Conservation (phyloP, 2,797 vertebrate species). For the Sebastes elongatus region DNA sequence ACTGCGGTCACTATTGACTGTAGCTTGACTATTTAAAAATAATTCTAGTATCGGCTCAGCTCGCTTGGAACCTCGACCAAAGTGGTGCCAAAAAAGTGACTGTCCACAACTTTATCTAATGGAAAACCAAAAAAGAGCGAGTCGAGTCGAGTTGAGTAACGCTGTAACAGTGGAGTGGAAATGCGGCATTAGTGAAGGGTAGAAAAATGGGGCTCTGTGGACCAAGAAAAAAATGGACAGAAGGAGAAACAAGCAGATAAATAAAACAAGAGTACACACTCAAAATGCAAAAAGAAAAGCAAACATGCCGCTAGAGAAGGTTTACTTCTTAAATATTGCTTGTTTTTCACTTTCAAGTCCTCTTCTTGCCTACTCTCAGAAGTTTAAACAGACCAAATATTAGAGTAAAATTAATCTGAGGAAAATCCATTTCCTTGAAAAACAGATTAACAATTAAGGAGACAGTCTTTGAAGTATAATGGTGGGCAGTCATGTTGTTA, state of each 20-base stretch:
- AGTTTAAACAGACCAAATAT: constrained; percentile 54
- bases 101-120: neutral
- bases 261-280: neutral
- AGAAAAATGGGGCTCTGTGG: neutral
- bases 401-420: constrained; percentile 50
- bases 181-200: neutral
- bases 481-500: constrained; percentile 29
- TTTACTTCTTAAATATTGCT: constrained; percentile 22
- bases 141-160: neutral
- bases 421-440: constrained; percentile 54
- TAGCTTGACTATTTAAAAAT: too few relatives aligned
- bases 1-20: too few relatives aligned
- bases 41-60: too few relatives aligned
- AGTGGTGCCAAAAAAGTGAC: neutral
- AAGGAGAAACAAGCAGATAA: neutral
- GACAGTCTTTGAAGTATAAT: constrained; percentile 63
- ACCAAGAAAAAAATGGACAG: constrained; percentile 2
- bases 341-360: constrained; percentile 4
- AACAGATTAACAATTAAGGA: constrained; percentile 68
- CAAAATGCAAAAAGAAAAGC: neutral
- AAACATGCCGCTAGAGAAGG: neutral
- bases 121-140: neutral
- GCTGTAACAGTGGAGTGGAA: too few relatives aligned
- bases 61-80: neutral
- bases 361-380: neutral